Evolutionary conservation across 30 jellyfish, hydroid and myxozoan genomes (phyloP).

Genomic region (Aurelia sp.): DNA sequence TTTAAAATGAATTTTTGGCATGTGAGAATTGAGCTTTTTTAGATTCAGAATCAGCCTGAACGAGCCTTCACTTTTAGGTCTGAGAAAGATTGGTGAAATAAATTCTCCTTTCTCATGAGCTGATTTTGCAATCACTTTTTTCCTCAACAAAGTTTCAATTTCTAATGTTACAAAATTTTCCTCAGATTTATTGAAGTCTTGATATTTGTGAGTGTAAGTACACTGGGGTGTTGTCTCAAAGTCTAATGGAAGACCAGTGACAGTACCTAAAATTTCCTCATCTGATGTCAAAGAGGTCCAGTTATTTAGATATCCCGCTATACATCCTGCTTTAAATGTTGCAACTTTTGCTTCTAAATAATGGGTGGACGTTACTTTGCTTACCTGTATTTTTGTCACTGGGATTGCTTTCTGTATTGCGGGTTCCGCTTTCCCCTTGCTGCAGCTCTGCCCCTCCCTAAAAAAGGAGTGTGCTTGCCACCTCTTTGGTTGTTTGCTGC

Average conservation of each 20-base stretch:
- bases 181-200: too few species aligned
- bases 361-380: background rate
- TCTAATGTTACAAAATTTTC: background rate
- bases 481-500: too few species aligned
- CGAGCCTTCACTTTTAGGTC: slow-evolving; percentile 17
- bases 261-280: slow-evolving; percentile 5
- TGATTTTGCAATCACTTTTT: slow-evolving; percentile 21
- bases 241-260: slow-evolving; percentile 9
- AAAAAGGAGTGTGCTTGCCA: slow-evolving; percentile 7
- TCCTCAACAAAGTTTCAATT: slow-evolving; percentile 4
- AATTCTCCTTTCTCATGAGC: slow-evolving; percentile 4
- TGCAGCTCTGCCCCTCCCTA: slow-evolving; percentile 30
- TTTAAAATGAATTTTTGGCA: slow-evolving; percentile 33
- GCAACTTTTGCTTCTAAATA: slow-evolving; percentile 7
- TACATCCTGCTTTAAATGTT: slow-evolving; percentile 43
- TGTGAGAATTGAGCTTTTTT: slow-evolving; percentile 4
- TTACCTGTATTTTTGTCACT: background rate
- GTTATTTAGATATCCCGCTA: background rate
- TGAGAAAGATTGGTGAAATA: slow-evolving; percentile 37
- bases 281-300: slow-evolving; percentile 33
- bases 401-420: background rate
- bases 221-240: slow-evolving; percentile 6
- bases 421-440: background rate
- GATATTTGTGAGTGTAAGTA: background rate
- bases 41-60: slow-evolving; percentile 32